A percentile compares a stretch with the other conserved stretches of the same genome.
Evolutionary conservation across 2,888 invertebrate species (phyloP).

Genomic region (Dicycla oo): DNA sequence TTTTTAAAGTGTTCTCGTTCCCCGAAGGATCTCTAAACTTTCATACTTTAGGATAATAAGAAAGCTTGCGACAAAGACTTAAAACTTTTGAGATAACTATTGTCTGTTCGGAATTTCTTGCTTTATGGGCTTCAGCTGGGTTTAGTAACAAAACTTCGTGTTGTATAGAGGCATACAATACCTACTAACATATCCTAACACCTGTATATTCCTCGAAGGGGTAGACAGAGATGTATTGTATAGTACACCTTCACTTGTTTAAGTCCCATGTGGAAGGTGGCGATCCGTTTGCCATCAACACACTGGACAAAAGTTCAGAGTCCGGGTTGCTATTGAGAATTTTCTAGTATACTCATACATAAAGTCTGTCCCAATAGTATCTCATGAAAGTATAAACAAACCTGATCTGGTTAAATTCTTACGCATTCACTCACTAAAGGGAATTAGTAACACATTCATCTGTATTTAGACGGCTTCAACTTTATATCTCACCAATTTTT

Average conservation of each 20-base stretch:
- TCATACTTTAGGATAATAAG: slow-evolving; percentile 7
- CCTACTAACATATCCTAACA: background rate
- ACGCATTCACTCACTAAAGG: no score
- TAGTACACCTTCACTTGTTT: no score
- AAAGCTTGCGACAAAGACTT: slow-evolving; percentile 18
- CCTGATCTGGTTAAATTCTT: no score
- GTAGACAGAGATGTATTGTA: background rate
- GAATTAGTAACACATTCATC: no score
- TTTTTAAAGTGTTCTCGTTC: slow-evolving; percentile 24
- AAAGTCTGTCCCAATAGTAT: no score
- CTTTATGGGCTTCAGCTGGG: background rate
- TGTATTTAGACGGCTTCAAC: no score
- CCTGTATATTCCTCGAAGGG: background rate
- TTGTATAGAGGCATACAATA: background rate
- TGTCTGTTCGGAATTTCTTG: background rate
- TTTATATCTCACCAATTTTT: no score
- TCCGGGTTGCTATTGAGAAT: background rate
- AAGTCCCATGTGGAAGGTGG: background rate
- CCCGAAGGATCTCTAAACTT: slow-evolving; percentile 22
- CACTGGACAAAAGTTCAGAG: background rate
- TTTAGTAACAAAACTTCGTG: background rate
- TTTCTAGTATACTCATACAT: background rate
- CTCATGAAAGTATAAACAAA: no score
- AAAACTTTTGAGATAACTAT: slow-evolving; percentile 15
- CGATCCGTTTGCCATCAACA: background rate